These are phyloP conservation scores for Todus mexicanus DNA, from an alignment of 2,797 vertebrate genomes.

Conservation along the genomic window DNA sequence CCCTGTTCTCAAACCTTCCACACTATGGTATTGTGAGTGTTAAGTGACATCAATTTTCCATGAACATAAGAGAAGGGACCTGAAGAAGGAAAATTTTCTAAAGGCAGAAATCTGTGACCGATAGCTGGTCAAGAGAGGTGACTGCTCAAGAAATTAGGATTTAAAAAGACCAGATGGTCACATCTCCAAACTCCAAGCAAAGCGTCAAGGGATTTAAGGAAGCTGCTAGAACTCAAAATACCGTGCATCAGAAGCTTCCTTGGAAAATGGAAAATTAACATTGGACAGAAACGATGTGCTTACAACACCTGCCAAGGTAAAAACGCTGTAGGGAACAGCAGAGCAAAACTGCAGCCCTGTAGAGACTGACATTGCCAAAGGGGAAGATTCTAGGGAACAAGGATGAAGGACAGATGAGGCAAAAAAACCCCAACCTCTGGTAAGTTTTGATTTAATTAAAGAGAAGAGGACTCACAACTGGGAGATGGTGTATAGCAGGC, in stretches of 20 bases:
- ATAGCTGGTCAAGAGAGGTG: background rate
- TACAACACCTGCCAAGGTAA: background rate
- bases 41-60: background rate
- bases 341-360: background rate
- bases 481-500: background rate
- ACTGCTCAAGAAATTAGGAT: background rate
- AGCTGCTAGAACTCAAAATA: background rate
- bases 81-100: background rate
- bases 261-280: background rate
- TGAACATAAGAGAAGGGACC: background rate
- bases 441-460: constrained; percentile 1
- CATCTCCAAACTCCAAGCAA: background rate
- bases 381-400: background rate
- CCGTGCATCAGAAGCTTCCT: background rate
- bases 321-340: background rate
- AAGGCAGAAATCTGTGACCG: background rate
- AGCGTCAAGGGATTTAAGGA: background rate
- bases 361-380: background rate
- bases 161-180: background rate
- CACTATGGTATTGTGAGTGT: background rate
- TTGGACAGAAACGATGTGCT: background rate
- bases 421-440: background rate
- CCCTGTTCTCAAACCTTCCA: background rate
- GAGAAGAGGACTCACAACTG: background rate
- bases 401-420: background rate